Evolutionary conservation across 2,797 vertebrate genomes (phyloP), one percentile per base, ranked within the genome.

Genomic region (Gephyroberyx darwinii): DNA sequence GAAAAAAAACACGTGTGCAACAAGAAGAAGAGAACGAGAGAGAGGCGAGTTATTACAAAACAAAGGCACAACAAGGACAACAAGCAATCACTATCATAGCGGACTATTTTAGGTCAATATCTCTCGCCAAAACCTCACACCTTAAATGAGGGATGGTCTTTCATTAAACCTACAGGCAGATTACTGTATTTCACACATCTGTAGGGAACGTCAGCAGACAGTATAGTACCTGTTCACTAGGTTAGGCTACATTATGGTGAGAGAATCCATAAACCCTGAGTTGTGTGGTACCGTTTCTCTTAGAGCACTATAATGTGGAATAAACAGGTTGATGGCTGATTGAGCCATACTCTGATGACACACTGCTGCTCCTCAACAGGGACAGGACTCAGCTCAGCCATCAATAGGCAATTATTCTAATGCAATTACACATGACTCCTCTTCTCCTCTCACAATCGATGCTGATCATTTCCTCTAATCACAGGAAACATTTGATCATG

Each of bases 381-480:
- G 71, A 69, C 61, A 19, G 56, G 51, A 5, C 69, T 83, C 81
- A 78, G 72, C 77, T 80, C 60, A 14, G 54, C 69, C 80, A 69
- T 89, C 89, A 86, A 90, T 90, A 91, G 50, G 66, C 80, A 89
- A 90, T 91, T 91, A 91, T 88, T 89, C 78, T 83, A 87, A 89
- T 86, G 83, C 88, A 91, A 91, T 92, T 91, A 88, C 88, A 90
- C 89, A 85, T 75, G 78, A 80, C 85, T 86, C 75, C 73, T 76
- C 80, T 65, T 65, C 77, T 69, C 63, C 70, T 73, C 79, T 71
- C 59, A n/a, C 41, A 67, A 80, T 92, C 89, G 30, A 91, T 91
- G 84, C 59, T 1, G 56, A 86, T 92, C 80, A 86, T 88, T 90
- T 88, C 80, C 81, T 83, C 60, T 86, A 90, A 90, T 87, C 82